Evolutionary conservation across 2,113 vertebrate genomes (phyloP), one percentile per base, ranked within the genome.

Genomic region (Mola mola): DNA sequence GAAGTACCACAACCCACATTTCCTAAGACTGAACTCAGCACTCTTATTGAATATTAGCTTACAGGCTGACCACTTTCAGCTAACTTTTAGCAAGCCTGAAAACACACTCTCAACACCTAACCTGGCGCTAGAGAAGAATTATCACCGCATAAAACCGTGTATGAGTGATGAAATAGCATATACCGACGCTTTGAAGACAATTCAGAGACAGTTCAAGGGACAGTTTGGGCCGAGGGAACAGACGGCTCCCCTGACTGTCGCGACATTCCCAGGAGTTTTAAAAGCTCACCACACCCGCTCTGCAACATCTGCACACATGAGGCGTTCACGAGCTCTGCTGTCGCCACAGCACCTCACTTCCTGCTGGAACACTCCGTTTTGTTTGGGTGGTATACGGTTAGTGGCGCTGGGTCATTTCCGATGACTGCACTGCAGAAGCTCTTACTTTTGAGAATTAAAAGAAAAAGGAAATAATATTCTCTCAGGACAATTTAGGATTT

Each of bases 261-360:
- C 4, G 0, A 50, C 22, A 37, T 3, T 29, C 28, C n/a, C n/a
- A n/a, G n/a, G n/a, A n/a, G n/a, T 29, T 29, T 15, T 0, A 15
- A 20, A 49, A 70, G 44, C 20, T 24, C 10, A 7, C 16, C 44
- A 49, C 55, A 47, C 44, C 72, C 49, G 31, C 46, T 24, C 15
- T 8, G 8, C 29, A 63, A 63, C 78, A 53, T 40, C 83, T 79
- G 74, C 52, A 75, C 19, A 0, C 17, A 2, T 0, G 79, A 15
- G 4, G 72, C 72, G 37, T 85, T 85, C 66, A 72, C 0, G 42
- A 2, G 19, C 66, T 1, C 6, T 33, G 0, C 4, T 0, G 15
- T 44, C 57, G 10, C 51, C 49, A 52, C 4, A 60, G 64, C 21
- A 75, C 44, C 10, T n/a, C 31, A 11, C 12, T 2, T 11, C 13